Base-by-base conservation (phyloP, 2,113 vertebrate species). In the Macrotis lagotis region DNA sequence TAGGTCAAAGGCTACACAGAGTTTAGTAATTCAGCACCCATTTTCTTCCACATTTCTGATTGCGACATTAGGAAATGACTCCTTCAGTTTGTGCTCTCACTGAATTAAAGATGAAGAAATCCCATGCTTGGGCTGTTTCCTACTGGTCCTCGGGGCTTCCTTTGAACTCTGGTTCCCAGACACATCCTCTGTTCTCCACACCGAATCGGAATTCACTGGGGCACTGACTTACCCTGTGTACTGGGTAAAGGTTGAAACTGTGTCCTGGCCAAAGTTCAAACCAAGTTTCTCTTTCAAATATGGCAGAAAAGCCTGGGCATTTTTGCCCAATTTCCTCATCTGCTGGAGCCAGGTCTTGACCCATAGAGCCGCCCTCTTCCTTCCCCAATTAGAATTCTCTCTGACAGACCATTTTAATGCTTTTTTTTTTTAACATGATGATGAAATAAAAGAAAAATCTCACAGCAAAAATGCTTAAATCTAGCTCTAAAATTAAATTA, bases 21-120 rank as follows among this genome's bases (percentile, higher is more conserved):
- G 10, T 89, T 83, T 83, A 11, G 66, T 44, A 83, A 51, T 31
- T 92, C 90, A 90, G 51, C 91, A 8, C n/a, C 49, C 96, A 96
- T 90, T 88, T 47, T 10, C 88, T 92, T 89, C 94, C 89, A 28
- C 51, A 48, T 94, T 66, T 94, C 88, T 10, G 49, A 93, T 91
- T 97, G 55, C 90, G 92, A 95, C 90, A 91, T 88, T 49, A 92
- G 66, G 51, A 26, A 49, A 51, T 96, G 28, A 94, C 44, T 19
- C 31, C 16, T 9, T 91, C 16, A 83, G 90, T 93, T 94, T 53
- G 25, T 16, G 91, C 93, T 89, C 5, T 93, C 95, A 91, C 94
- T 47, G 31, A 88, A 50, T 90, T 95, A 94, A 95, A 83, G 44
- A 92, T 8, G 89, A 92, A 96, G 90, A 48, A 48, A 51, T 47